A percentile compares a stretch with the other conserved stretches of the same genome.
These are phyloP conservation scores for Geodia barretti DNA, from an alignment of 37 sponge, comb jelly and placozoan genomes.

Conservation along the genomic window DNA sequence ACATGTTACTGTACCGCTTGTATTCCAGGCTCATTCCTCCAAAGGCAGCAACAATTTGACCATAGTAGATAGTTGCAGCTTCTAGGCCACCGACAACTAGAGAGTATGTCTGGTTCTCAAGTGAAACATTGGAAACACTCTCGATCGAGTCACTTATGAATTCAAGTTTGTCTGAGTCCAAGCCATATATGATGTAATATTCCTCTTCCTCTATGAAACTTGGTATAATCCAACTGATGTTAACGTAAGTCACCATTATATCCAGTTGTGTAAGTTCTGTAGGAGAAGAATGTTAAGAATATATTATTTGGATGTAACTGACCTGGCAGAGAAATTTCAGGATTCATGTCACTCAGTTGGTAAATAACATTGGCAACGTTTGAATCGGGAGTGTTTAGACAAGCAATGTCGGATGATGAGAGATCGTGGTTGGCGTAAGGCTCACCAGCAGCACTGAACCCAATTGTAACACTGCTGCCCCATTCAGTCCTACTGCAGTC, in stretches of 20 bases:
- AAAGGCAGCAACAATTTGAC: not conserved
- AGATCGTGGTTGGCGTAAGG: not conserved
- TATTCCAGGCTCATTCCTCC: not conserved
- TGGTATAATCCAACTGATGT: not conserved
- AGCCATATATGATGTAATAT: slow-evolving; percentile 23
- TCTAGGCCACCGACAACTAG: not conserved
- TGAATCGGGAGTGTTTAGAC: not conserved
- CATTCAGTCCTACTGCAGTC: slow-evolving; percentile 45
- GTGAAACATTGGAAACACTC: not conserved
- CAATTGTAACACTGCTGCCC: slow-evolving; percentile 9
- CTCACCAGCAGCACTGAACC: slow-evolving; percentile 5
- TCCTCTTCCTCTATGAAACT: not conserved
- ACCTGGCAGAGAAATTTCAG: not conserved
- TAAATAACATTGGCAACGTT: slow-evolving; percentile 6
- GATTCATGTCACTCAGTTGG: not conserved
- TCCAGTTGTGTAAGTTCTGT: too few relatives aligned
- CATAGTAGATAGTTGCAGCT: not conserved
- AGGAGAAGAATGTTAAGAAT: too few relatives aligned
- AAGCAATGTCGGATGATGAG: not conserved
- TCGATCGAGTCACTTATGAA: slow-evolving; percentile 5
- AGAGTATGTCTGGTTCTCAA: not conserved
- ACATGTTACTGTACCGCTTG: not conserved
- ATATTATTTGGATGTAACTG: not conserved
- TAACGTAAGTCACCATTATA: not conserved
- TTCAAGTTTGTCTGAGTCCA: not conserved